Evolutionary conservation across 2,888 invertebrate species (phyloP).

Genomic region (Drosophila affinis): DNA sequence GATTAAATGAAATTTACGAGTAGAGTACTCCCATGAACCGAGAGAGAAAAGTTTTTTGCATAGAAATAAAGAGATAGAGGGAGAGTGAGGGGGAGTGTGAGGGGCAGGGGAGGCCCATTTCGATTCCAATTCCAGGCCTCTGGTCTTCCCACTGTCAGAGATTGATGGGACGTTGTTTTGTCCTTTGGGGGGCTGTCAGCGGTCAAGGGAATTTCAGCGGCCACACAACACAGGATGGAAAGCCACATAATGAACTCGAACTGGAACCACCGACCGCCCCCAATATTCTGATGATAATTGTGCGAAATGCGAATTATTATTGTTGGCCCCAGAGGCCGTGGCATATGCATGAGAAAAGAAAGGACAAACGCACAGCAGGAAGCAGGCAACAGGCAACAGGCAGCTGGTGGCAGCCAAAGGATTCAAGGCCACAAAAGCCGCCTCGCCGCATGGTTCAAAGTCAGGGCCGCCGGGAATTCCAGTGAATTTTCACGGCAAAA

Average conservation of each 20-base stretch:
- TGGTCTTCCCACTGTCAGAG: slow-evolving; percentile 31
- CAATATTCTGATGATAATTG: background rate
- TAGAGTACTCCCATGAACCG: slow-evolving; percentile 12
- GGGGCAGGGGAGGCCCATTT: too few relatives aligned
- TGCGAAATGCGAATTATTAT: background rate
- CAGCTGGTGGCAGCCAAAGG: too few relatives aligned
- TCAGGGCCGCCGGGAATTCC: background rate
- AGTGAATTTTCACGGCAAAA: background rate
- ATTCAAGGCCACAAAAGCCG: too few relatives aligned
- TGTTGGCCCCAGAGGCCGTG: background rate
- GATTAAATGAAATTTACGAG: slow-evolving; percentile 57
- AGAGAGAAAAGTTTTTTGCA: slow-evolving; percentile 31
- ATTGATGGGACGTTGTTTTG: slow-evolving; percentile 47
- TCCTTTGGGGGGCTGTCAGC: slow-evolving; percentile 4
- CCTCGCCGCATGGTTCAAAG: too few relatives aligned
- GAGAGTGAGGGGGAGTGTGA: too few relatives aligned
- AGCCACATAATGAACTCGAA: slow-evolving; percentile 18
- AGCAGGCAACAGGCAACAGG: too few relatives aligned
- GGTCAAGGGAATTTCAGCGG: slow-evolving; percentile 25
- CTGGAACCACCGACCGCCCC: background rate
- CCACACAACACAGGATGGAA: slow-evolving; percentile 13
- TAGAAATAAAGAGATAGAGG: slow-evolving; percentile 10
- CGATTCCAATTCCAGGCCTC: background rate
- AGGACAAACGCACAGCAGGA: background rate
- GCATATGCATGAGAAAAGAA: too few relatives aligned